Base-by-base conservation (phyloP, 2,888 invertebrate genomes). In the Strigamia transsilvanica region DNA sequence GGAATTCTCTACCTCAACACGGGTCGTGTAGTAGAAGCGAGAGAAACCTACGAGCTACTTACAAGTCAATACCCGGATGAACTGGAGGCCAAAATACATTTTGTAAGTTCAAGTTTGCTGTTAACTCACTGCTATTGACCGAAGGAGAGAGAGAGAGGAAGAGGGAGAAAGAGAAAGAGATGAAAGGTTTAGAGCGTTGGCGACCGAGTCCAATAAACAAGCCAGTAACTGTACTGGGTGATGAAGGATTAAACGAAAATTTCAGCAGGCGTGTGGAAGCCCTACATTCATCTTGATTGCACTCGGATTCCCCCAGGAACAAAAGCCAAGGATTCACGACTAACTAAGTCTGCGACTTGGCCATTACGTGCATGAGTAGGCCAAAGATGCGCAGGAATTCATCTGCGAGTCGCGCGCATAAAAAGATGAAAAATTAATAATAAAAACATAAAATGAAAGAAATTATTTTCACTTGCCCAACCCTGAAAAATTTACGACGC, bases 11-110 rank as follows among this genome's bases (percentile, higher is more conserved):
- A 83, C 41, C 41, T 83, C 15, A 83, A 73, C 66, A 83, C 83
- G 3, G 83, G 83, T 18, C 42, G 83, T 32, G 80, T 80, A 12
- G 61, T 73, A n/a, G 83, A 83, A 80, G 83, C 83, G 13, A 83
- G 81, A 61, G 80, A 46, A 27, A 79, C 83, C 42, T 83, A 82
- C 41, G 56, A 80, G 32, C 41, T 78, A 9, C 42, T 83, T 7
- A 41, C 83, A 23, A 46, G 23, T 38, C 46, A 82, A 51, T 83
- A 81, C 42, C 82, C 83, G n/a, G 83, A 83, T 27, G 83, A 83
- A 56, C 38, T 83, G 82, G 83, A 83, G 51, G 82, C 82, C n/a
- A 82, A 81, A 82, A 80, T 83, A 21, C 83, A 83, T 82, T 83
- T 82, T 73, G 83, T 83, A 82, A 83, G 83, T 83, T 38, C n/a